Percentiles rank a stretch among this genome's conserved stretches.
These are phyloP conservation scores for Heloderma charlesbogerti DNA, from an alignment of 2,113 vertebrate genomes.

Conservation along the genomic window DNA sequence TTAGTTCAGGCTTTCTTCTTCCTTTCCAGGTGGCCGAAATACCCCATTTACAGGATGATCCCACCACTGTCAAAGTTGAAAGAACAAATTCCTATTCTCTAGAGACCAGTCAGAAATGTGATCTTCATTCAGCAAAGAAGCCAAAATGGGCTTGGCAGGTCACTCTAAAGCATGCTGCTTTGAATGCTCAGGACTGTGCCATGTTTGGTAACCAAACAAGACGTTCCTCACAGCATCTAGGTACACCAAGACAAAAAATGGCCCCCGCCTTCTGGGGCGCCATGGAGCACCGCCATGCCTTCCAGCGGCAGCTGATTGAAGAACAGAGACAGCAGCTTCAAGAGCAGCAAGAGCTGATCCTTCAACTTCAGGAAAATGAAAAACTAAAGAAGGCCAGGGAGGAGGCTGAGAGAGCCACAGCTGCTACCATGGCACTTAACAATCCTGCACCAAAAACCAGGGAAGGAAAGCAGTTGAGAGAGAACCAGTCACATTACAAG, in stretches of 20 bases:
- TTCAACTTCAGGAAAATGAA: slow-evolving; percentile 80
- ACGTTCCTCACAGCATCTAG: slow-evolving; percentile 16
- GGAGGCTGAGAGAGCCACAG: slow-evolving; percentile 64
- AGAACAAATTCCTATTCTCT: slow-evolving; percentile 16
- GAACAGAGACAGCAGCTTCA: slow-evolving; percentile 87
- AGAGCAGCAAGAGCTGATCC: slow-evolving; percentile 87
- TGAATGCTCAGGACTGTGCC: slow-evolving; percentile 61
- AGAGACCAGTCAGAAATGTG: slow-evolving; percentile 17
- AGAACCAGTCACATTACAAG: slow-evolving; percentile 25
- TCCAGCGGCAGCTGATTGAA: slow-evolving; percentile 86
- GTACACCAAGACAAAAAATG: slow-evolving; percentile 37
- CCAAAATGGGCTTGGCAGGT: slow-evolving; percentile 77
- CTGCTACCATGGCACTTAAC: slow-evolving; percentile 38
- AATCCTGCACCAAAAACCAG: slow-evolving; percentile 26
- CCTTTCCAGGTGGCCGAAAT: slow-evolving; percentile 39
- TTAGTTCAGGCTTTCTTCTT: slow-evolving; percentile 13
- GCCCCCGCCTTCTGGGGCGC: slow-evolving; percentile 50
- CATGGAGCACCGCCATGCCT: slow-evolving; percentile 78
- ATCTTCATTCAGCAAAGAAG: slow-evolving; percentile 32
- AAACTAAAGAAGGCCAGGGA: slow-evolving; percentile 71
- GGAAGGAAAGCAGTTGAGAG: slow-evolving; percentile 27
- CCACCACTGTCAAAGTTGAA: not conserved
- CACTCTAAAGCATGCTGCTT: slow-evolving; percentile 66
- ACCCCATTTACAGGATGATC: slow-evolving; percentile 24
- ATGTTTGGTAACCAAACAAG: slow-evolving; percentile 8